Evolutionary conservation across 2,888 invertebrate genomes (phyloP).

Genomic region (Microplitis deprimator): DNA sequence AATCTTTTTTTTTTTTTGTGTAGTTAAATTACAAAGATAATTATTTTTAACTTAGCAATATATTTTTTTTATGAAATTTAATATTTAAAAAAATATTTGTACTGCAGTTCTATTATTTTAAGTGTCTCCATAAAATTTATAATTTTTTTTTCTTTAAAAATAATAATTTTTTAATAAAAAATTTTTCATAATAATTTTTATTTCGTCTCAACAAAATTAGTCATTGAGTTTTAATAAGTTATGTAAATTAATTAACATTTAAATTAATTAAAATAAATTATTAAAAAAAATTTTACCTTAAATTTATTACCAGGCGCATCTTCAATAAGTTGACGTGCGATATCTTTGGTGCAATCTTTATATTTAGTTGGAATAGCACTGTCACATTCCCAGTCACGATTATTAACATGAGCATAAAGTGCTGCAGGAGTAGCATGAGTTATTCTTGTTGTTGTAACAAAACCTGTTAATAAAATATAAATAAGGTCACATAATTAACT

Average conservation of each 20-base stretch:
- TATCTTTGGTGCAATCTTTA: conserved; percentile 74
- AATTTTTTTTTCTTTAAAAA: too few relatives aligned
- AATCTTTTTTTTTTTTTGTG: too few relatives aligned
- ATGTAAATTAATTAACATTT: too few relatives aligned
- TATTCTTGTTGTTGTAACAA: conserved; percentile 79
- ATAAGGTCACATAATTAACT: not conserved
- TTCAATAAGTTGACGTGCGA: conserved; percentile 77
- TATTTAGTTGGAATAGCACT: conserved; percentile 61
- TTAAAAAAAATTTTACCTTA: conserved; percentile 69
- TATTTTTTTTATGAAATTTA: too few relatives aligned
- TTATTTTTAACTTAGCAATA: too few relatives aligned
- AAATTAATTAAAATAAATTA: not conserved
- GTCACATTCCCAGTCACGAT: conserved; percentile 78
- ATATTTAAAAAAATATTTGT: too few relatives aligned
- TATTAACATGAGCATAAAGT: conserved; percentile 74
- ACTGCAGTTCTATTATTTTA: too few relatives aligned
- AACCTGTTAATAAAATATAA: conserved; percentile 66
- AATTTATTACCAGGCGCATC: conserved; percentile 76
- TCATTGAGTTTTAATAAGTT: too few relatives aligned
- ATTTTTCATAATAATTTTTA: not conserved
- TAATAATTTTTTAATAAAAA: too few relatives aligned
- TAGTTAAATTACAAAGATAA: too few relatives aligned
- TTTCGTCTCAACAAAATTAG: not conserved
- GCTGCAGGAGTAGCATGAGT: conserved; percentile 79
- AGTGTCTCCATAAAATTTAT: too few relatives aligned